Conservation (phyloP, 2,113 vertebrate species). For the Protomyctophum bolini region DNA sequence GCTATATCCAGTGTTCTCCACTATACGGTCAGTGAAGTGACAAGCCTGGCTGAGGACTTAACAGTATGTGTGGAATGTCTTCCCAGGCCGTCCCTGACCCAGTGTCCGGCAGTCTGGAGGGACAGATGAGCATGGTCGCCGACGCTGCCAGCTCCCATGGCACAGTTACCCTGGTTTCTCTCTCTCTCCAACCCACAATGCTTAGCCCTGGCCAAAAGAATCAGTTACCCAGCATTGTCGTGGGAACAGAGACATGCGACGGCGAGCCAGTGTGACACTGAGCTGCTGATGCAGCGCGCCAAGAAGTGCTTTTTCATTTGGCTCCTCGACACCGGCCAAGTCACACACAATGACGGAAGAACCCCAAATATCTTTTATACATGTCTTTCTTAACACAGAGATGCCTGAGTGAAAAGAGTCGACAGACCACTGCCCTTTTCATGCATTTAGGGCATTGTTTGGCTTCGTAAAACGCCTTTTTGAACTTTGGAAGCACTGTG, state of each 20-base stretch:
- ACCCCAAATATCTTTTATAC: slow-evolving; percentile 26
- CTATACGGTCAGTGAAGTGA: background rate
- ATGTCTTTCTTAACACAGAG: background rate
- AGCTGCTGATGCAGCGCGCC: slow-evolving; percentile 26
- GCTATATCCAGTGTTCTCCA: background rate
- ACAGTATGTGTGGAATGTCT: background rate
- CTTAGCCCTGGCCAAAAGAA: slow-evolving; percentile 58
- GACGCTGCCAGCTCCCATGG: slow-evolving; percentile 56
- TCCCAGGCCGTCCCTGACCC: slow-evolving; percentile 33
- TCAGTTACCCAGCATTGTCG: slow-evolving; percentile 46
- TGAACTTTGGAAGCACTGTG: too few relatives aligned
- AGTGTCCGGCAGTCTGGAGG: background rate
- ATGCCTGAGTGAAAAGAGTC: too few relatives aligned
- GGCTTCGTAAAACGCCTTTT: too few relatives aligned
- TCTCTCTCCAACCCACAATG: slow-evolving; percentile 57
- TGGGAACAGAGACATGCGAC: slow-evolving; percentile 20
- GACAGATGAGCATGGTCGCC: slow-evolving; percentile 24
- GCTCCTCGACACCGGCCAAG: slow-evolving; percentile 15
- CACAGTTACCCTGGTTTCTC: slow-evolving; percentile 14
- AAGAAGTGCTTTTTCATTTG: slow-evolving; percentile 27
- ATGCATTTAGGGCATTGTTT: too few relatives aligned
- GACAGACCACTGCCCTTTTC: too few relatives aligned
- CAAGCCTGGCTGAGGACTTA: background rate
- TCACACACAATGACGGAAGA: slow-evolving; percentile 44
- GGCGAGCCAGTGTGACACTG: slow-evolving; percentile 59